A percentile compares a stretch with the other conserved stretches of the same genome.
These are phyloP conservation scores for Dinocampus coccinellae DNA, from an alignment of 2,888 invertebrate species.

Conservation along the genomic window DNA sequence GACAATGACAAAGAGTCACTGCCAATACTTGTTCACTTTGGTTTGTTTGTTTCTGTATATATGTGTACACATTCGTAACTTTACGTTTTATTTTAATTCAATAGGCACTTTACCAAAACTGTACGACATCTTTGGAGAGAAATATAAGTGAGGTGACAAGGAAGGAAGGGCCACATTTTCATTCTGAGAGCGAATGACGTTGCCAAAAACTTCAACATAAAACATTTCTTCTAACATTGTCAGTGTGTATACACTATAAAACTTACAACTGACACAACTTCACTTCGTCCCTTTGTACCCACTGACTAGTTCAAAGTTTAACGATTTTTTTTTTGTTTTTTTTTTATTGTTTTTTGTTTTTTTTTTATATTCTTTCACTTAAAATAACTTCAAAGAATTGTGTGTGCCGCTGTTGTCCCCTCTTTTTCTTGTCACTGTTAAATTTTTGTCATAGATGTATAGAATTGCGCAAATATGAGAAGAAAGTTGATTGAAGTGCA, in stretches of 20 bases:
- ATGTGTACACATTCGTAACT: neutral
- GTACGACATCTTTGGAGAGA: neutral
- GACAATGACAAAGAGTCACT: neutral
- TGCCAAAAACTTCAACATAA: constrained; percentile 8
- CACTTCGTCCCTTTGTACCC: neutral
- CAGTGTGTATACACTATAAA: neutral
- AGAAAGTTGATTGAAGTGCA: no score
- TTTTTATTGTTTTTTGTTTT: no score
- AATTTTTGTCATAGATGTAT: neutral
- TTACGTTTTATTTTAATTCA: constrained; percentile 4
- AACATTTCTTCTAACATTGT: neutral
- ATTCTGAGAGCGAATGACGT: neutral
- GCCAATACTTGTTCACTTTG: constrained; percentile 1
- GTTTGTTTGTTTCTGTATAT: neutral
- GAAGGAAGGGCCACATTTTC: neutral
- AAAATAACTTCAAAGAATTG: neutral
- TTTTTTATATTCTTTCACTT: no score
- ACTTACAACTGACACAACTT: neutral
- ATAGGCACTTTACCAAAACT: neutral
- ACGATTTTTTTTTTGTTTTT: neutral
- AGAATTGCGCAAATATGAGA: neutral
- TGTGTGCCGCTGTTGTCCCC: no score
- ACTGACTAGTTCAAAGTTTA: neutral
- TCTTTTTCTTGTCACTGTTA: neutral
- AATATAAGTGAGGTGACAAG: neutral